phyloP scores from a whole-genome alignment of 2,113 vertebrate genomes.

The Sebastes schlegelii region DNA sequence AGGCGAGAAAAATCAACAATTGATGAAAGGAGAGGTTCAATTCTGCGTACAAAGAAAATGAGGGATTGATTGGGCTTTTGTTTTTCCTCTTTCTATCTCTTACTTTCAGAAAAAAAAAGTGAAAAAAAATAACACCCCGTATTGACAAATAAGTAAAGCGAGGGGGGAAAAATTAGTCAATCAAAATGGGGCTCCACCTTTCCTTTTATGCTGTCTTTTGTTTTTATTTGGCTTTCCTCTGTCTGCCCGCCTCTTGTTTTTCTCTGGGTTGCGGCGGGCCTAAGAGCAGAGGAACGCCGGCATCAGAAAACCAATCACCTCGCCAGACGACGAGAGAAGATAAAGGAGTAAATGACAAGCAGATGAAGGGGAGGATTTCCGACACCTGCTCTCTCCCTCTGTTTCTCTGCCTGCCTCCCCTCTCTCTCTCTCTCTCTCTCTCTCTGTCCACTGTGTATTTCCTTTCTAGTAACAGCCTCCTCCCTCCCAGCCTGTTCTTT shows the following conservation, averaged over 20 bases:
- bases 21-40: constrained; percentile 49
- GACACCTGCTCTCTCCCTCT: constrained; percentile 78
- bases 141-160: constrained; percentile 51
- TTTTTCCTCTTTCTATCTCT: constrained; percentile 44
- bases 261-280: constrained; percentile 43
- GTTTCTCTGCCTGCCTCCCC: constrained; percentile 36
- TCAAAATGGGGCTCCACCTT: constrained; percentile 52
- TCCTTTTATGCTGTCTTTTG: constrained; percentile 40
- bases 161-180: constrained; percentile 55
- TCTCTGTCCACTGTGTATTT: constrained; percentile 53
- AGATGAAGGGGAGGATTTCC: constrained; percentile 78
- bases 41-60: constrained; percentile 51
- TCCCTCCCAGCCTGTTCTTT: constrained; percentile 20
- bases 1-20: constrained; percentile 45
- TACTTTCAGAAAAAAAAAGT: constrained; percentile 24
- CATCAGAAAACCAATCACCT: constrained; percentile 72
- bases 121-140: constrained; percentile 19
- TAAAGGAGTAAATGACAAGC: constrained; percentile 77
- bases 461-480: constrained; percentile 60
- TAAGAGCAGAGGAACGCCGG: constrained; percentile 45
- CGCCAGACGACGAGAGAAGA: constrained; percentile 60
- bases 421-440: constrained; percentile 1
- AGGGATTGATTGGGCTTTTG: constrained; percentile 37
- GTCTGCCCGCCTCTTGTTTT: constrained; percentile 46
- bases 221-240: constrained; percentile 24